Base-by-base conservation (phyloP, 2,888 invertebrate genomes). In the Melinopterus prodromus region DNA sequence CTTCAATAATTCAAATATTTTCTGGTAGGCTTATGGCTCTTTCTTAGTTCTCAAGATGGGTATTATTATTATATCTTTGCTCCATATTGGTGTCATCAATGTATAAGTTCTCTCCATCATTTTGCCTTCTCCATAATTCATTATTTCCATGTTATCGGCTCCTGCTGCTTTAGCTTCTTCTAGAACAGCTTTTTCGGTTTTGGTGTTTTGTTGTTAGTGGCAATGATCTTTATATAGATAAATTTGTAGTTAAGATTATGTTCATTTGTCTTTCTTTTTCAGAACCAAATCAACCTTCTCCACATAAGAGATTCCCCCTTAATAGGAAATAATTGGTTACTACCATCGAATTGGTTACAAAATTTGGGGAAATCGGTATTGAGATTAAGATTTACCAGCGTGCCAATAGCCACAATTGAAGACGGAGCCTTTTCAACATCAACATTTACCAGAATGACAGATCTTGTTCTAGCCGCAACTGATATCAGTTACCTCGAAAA, bases 361-460 rank as follows among this genome's bases (percentile, higher is more conserved):
- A 16, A 53, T 1, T 15, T 79, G 12, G 69, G 16, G 6, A 14
- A 53, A 53, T 7, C 26, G n/a, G 72, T 26, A 26, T 16, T 15
- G n/a, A 15, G 0, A n/a, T 72, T 72, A 16, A 72, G 16, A n/a
- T 53, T 7, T 53, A 53, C 9, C 2, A 70, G 15, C 14, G 15
- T 38, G 14, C n/a, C n/a, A 12, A 14, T 79, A 77, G 12, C 5
- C 6, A 38, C 80, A 16, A 78, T 82, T 38, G 78, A 72, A 79
- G 77, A 79, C 16, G 76, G 78, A 9, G 80, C 85, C 6, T 86
- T 86, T 77, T 71, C 81, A 35, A 82, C 81, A 9, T 6, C 71
- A 71, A 81, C 84, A 4, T 85, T 85, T 71, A 77, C 37, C 16
- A 69, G 53, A 37, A 53, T 80, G 26, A 6, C 79, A 9, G 77